These are phyloP conservation scores for Procambarus clarkii DNA, from an alignment of 1,140 invertebrate genomes.

Conservation along the genomic window DNA sequence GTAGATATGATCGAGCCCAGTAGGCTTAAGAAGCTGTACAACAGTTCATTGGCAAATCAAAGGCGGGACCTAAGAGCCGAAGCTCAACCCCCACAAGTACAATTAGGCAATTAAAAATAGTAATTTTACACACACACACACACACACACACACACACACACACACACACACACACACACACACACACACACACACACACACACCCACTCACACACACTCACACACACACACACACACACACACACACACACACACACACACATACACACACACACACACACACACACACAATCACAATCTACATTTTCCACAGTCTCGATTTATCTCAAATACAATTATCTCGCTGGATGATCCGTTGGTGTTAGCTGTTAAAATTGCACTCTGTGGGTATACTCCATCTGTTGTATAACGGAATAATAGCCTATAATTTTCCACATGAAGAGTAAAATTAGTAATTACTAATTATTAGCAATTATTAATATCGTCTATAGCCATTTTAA, in stretches of 20 bases:
- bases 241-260: too few species aligned
- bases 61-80: too few species aligned
- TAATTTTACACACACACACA: neutral
- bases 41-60: too few species aligned
- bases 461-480: constrained; percentile 48
- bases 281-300: neutral
- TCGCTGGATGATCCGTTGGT: constrained; percentile 20
- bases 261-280: constrained; percentile 5
- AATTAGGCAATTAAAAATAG: too few species aligned
- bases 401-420: constrained; percentile 51
- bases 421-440: constrained; percentile 57
- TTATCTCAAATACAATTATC: constrained; percentile 45
- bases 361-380: constrained; percentile 33
- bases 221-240: too few species aligned
- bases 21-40: too few species aligned
- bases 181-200: neutral
- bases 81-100: too few species aligned
- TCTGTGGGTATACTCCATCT: constrained; percentile 34
- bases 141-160: neutral
- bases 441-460: constrained; percentile 51
- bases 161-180: neutral
- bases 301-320: constrained; percentile 24
- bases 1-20: too few species aligned
- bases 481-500: constrained; percentile 28
- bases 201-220: too few species aligned